Percentiles rank a stretch among this genome's conserved stretches.
Evolutionary conservation across 2,797 vertebrate species (phyloP).

Genomic region (Sternotherus odoratus): DNA sequence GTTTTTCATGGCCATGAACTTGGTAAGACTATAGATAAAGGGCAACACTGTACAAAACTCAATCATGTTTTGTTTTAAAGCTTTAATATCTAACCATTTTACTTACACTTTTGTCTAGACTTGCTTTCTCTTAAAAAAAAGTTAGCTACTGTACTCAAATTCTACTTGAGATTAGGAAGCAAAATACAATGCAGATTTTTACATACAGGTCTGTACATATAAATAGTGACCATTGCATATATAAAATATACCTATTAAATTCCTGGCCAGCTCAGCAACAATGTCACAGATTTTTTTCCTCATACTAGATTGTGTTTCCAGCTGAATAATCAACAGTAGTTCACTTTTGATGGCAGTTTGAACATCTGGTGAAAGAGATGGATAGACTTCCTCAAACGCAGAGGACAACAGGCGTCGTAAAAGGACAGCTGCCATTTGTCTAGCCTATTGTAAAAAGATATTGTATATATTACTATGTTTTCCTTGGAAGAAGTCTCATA

Average conservation of each 20-base stretch:
- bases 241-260: conserved; percentile 89
- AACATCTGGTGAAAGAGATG: conserved; percentile 89
- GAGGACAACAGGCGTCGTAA: conserved; percentile 94
- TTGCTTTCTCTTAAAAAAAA: background rate
- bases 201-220: background rate
- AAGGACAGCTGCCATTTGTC: conserved; percentile 97
- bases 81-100: background rate
- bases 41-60: background rate
- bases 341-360: conserved; percentile 94
- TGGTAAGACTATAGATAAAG: background rate
- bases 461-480: background rate
- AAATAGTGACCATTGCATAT: background rate
- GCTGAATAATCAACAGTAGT: conserved; percentile 92
- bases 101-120: background rate
- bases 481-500: background rate
- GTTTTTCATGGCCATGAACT: too few relatives aligned
- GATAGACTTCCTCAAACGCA: conserved; percentile 97
- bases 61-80: background rate
- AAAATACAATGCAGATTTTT: background rate
- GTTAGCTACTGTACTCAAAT: background rate
- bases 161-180: background rate
- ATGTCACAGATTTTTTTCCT: conserved; percentile 97
- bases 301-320: conserved; percentile 90
- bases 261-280: conserved; percentile 94
- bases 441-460: conserved; percentile 83